phyloP scores from a whole-genome alignment of 2,797 vertebrate genomes.

The Cottoperca gobio region DNA sequence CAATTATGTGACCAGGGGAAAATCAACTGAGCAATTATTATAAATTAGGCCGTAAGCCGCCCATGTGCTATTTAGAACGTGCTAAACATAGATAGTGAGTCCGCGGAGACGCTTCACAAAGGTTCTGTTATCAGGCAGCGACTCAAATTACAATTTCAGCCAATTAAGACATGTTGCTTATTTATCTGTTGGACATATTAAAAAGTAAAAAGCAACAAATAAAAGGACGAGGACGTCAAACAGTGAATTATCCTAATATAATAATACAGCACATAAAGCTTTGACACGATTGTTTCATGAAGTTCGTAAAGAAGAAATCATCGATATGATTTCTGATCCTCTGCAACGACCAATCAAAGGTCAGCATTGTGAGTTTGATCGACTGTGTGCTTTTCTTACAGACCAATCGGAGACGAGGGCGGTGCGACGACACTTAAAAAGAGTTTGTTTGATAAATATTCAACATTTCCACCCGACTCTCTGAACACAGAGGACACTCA shows the following conservation, averaged over 20 bases:
- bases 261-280: neutral
- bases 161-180: constrained; percentile 23
- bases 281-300: neutral
- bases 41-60: constrained; percentile 40
- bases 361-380: constrained; percentile 55
- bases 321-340: too few species aligned
- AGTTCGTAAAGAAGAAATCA: too few species aligned
- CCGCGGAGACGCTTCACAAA: constrained; percentile 25
- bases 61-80: constrained; percentile 21
- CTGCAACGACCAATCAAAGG: constrained; percentile 62
- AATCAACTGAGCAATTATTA: constrained; percentile 44
- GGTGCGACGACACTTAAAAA: constrained; percentile 73
- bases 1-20: constrained; percentile 36
- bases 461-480: constrained; percentile 64
- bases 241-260: too few species aligned
- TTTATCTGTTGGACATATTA: constrained; percentile 4
- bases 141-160: constrained; percentile 23
- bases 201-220: constrained; percentile 10
- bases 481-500: constrained; percentile 36
- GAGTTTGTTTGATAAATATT: constrained; percentile 62
- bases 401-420: constrained; percentile 82
- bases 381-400: constrained; percentile 63
- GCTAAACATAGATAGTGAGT: constrained; percentile 50
- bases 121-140: constrained; percentile 32
- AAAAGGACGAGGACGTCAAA: too few species aligned